Percentiles rank a stretch among this genome's conserved stretches.
phyloP scores from a whole-genome alignment of 2,888 invertebrate genomes.

The Tetragnatha montana region DNA sequence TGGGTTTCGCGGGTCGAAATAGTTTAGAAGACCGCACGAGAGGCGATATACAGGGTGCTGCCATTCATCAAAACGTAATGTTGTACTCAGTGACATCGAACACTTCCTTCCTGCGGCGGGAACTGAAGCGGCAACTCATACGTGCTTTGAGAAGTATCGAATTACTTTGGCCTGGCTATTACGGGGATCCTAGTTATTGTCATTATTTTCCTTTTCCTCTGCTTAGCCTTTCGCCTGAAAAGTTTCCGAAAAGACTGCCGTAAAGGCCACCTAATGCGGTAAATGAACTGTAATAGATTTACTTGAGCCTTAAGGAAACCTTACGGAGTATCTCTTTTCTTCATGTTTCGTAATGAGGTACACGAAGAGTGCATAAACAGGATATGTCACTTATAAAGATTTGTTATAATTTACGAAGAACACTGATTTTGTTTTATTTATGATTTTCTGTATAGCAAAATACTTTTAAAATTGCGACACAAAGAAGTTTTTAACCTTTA shows the following conservation, averaged over 20 bases:
- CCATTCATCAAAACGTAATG: conserved; percentile 57
- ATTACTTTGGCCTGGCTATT: conserved; percentile 36
- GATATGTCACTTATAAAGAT: no score
- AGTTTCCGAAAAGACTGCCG: conserved; percentile 27
- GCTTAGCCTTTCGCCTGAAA: conserved; percentile 30
- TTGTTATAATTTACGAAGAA: no score
- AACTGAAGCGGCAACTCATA: conserved; percentile 41
- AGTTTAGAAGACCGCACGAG: conserved; percentile 7
- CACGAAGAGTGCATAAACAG: no score
- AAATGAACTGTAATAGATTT: conserved; percentile 48
- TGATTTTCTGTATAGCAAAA: no score
- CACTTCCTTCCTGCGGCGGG: conserved; percentile 10
- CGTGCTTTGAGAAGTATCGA: conserved; percentile 22
- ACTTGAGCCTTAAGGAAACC: neutral
- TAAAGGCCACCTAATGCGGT: conserved; percentile 18
- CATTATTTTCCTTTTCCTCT: conserved; percentile 35
- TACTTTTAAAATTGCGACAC: no score
- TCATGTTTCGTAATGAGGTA: neutral
- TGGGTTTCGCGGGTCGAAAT: neutral
- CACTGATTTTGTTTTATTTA: no score
- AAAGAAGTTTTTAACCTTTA: no score
- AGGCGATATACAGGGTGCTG: conserved; percentile 34
- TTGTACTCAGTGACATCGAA: conserved; percentile 40
- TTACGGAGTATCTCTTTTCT: neutral
- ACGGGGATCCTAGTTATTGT: conserved; percentile 37